phyloP scores from a whole-genome alignment of 2,797 vertebrate species.

The Hoplostethus mediterraneus region DNA sequence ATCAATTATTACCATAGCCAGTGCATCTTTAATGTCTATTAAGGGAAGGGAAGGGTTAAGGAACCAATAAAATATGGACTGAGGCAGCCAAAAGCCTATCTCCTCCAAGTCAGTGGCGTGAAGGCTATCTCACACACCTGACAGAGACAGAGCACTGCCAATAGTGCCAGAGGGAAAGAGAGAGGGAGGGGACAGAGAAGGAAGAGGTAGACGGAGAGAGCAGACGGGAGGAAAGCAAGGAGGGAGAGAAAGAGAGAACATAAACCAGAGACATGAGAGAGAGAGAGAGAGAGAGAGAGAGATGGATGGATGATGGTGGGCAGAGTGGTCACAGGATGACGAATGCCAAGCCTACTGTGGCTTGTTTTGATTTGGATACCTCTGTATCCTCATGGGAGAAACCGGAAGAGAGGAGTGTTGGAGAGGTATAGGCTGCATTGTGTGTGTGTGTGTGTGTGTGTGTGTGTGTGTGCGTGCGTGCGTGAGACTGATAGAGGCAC shows the following conservation, averaged over 20 bases:
- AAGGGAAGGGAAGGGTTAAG: constrained; percentile 58
- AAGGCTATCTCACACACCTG: constrained; percentile 77
- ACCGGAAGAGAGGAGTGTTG: constrained; percentile 11
- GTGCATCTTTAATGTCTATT: constrained; percentile 1
- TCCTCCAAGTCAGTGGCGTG: constrained; percentile 70
- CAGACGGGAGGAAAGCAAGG: constrained; percentile 35
- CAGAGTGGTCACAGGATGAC: constrained; percentile 43
- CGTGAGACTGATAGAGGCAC: constrained; percentile 34
- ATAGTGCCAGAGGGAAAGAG: constrained; percentile 72
- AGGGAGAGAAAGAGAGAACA: constrained; percentile 42
- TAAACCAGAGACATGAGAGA: constrained; percentile 42
- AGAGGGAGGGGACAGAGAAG: constrained; percentile 59
- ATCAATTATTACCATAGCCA: neutral
- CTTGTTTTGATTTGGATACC: constrained; percentile 50
- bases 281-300: constrained; percentile 10
- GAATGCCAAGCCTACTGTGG: constrained; percentile 20
- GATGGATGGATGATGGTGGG: constrained; percentile 43
- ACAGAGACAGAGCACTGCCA: constrained; percentile 78
- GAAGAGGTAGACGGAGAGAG: constrained; percentile 30
- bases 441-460: constrained; percentile 44
- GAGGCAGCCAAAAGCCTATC: constrained; percentile 69
- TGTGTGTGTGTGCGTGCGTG: constrained; percentile 19
- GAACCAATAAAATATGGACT: constrained; percentile 43
- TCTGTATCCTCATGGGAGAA: constrained; percentile 45
- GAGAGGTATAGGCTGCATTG: constrained; percentile 31